Evolutionary conservation across 1,140 invertebrate genomes (phyloP).

Genomic region (Pseudomyrmex sp.): DNA sequence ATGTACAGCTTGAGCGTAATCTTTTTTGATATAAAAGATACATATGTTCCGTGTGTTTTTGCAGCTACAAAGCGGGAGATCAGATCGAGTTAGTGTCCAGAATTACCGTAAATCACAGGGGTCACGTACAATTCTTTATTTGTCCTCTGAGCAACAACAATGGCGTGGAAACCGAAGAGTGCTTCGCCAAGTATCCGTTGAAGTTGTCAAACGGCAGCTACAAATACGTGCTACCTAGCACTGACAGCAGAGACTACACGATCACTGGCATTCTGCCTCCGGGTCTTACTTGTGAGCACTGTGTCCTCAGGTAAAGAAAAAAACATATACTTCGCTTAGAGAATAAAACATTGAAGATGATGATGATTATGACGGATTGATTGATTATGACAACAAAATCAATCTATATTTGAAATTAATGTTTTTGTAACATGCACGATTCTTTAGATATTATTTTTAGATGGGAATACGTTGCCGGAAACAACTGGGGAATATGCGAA

Average conservation of each 20-base stretch:
- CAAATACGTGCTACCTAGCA: constrained; percentile 52
- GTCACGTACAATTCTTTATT: constrained; percentile 86
- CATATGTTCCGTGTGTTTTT: not conserved
- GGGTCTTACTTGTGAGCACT: constrained; percentile 87
- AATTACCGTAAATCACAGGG: constrained; percentile 88
- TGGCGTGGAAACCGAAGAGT: constrained; percentile 87
- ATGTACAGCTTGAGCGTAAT: no score
- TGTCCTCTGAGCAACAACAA: constrained; percentile 83
- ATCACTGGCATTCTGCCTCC: constrained; percentile 84
- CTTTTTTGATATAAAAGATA: not conserved
- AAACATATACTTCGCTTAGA: not conserved
- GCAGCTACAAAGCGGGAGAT: constrained; percentile 76
- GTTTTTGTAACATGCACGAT: not conserved
- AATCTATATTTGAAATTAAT: not conserved
- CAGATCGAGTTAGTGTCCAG: constrained; percentile 81
- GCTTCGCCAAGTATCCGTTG: constrained; percentile 87
- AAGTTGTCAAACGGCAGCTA: constrained; percentile 83
- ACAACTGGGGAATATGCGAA: constrained; percentile 87
- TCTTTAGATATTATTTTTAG: constrained; percentile 68
- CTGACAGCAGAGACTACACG: constrained; percentile 67
- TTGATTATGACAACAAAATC: no score
- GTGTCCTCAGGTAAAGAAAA: constrained; percentile 84
- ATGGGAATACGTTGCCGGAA: constrained; percentile 88
- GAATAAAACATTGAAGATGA: not conserved
- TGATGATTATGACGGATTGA: not conserved